A percentile compares a stretch with the other conserved stretches of the same genome.
phyloP scores from a whole-genome alignment of 2,888 invertebrate species.

The Leptogaster cylindrica region DNA sequence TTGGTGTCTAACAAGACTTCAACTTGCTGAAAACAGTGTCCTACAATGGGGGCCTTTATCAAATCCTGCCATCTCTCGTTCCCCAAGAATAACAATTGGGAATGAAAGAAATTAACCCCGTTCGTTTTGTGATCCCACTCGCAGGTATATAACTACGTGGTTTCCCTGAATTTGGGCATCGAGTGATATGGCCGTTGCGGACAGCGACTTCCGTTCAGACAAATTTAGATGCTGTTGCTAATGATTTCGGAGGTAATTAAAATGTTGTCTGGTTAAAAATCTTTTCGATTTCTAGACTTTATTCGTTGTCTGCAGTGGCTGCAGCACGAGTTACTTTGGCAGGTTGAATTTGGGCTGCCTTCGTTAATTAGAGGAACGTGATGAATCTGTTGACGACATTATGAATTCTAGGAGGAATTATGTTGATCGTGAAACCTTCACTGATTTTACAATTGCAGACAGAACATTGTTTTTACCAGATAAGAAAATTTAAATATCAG shows the following conservation, averaged over 20 bases:
- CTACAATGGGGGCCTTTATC: constrained; percentile 33
- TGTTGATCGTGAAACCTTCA: too few relatives aligned
- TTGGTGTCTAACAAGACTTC: constrained; percentile 27
- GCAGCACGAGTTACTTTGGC: too few relatives aligned
- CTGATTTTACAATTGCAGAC: too few relatives aligned
- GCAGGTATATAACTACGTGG: neutral
- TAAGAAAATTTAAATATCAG: too few relatives aligned
- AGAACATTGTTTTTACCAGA: too few relatives aligned
- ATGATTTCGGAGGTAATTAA: constrained; percentile 23
- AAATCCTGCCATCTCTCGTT: constrained; percentile 13
- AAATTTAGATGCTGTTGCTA: constrained; percentile 6
- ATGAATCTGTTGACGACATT: too few relatives aligned
- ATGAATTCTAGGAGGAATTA: too few relatives aligned
- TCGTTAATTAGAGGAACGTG: too few relatives aligned
- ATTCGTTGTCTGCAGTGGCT: too few relatives aligned
- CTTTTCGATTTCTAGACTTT: too few relatives aligned
- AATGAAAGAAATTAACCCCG: neutral
- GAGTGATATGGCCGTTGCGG: constrained; percentile 1
- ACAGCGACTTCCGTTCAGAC: constrained; percentile 26
- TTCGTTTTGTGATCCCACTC: constrained; percentile 8
- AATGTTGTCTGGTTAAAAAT: constrained; percentile 9
- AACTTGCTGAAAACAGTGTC: constrained; percentile 18
- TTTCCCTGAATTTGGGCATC: neutral
- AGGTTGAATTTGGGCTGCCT: too few relatives aligned
- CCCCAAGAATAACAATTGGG: constrained; percentile 14